Evolutionary conservation across 1,140 invertebrate species (phyloP), one percentile per base, ranked within the genome.

Genomic region (Aphelinus certus): DNA sequence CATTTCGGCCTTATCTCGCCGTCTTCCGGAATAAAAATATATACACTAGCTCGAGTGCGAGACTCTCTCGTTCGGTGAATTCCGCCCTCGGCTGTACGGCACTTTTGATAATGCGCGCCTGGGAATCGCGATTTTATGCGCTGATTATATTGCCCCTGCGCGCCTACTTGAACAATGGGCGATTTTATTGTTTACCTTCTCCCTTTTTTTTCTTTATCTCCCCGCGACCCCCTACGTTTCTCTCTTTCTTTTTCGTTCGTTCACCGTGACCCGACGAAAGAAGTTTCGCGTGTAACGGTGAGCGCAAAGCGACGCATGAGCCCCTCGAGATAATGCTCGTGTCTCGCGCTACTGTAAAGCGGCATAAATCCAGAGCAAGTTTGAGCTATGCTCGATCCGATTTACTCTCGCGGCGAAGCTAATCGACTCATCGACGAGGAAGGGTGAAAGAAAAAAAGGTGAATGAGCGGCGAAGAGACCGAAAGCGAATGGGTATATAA

Each of bases 61-160:
- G 26, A 26, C 26, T 3, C 60, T 26, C 42, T 3, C 6, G 3
- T 57, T 63, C 46, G 57, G 51, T 68, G 65, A 62, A 63, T 74
- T 69, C 73, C 63, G 9, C 56, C 55, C 48, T 60, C 62, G 66
- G 26, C 3, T 45, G n/a, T 69, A 69, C 58, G 58, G 65, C 3
- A 55, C 60, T 49, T 70, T 75, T 71, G 56, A 75, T 71, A 75
- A 71, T 65, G 49, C 68, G 26, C 26, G 56, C 62, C 62, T 60
- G 68, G 62, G 67, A 71, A 71, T 71, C 46, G 47, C n/a, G 55
- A 75, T 75, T 75, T 70, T 65, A 75, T 75, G 51, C 61, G 42
- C 42, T 58, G 53, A 75, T 75, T 65, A 42, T 49, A 64, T 7
- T 48, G 43, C 47, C n/a, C n/a, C 49, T 55, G 51, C 55, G 9